A percentile compares a stretch with the other conserved stretches of the same genome.
Evolutionary conservation across 2,113 vertebrate genomes (phyloP).

Genomic region (Tragelaphus buxtoni): DNA sequence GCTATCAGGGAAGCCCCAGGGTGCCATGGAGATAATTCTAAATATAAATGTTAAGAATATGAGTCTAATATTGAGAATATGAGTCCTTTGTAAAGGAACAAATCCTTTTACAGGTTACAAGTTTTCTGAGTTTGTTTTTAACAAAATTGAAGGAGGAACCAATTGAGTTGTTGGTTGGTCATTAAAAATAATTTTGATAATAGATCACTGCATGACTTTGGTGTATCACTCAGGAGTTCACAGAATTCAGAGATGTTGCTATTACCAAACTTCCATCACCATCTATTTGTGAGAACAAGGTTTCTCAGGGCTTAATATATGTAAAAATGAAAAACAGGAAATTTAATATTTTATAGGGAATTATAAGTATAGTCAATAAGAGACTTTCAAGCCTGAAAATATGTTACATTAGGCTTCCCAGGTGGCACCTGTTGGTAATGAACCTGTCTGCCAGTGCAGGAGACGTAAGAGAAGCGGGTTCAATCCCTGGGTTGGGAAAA

Average conservation of each 20-base stretch:
- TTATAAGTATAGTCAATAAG: neutral
- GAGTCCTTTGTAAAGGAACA: neutral
- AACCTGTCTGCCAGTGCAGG: neutral
- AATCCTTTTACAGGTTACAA: neutral
- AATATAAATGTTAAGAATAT: neutral
- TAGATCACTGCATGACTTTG: neutral
- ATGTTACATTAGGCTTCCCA: neutral
- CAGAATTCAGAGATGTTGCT: neutral
- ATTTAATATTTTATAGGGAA: neutral
- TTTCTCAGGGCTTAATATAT: neutral
- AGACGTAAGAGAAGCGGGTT: neutral
- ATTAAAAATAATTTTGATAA: conserved; percentile 13
- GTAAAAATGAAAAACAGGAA: neutral
- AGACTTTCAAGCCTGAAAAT: neutral
- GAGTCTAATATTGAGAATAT: neutral
- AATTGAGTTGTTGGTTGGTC: neutral
- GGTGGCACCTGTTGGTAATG: neutral
- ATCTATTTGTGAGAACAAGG: neutral
- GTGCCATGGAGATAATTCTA: neutral
- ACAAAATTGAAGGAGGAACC: neutral
- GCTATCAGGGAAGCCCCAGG: neutral
- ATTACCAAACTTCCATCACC: neutral
- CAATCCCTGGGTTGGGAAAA: neutral
- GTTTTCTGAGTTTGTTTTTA: neutral
- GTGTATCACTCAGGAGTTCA: neutral